Base-by-base conservation (phyloP, 2,113 vertebrate genomes). In the Lepus timidus region DNA sequence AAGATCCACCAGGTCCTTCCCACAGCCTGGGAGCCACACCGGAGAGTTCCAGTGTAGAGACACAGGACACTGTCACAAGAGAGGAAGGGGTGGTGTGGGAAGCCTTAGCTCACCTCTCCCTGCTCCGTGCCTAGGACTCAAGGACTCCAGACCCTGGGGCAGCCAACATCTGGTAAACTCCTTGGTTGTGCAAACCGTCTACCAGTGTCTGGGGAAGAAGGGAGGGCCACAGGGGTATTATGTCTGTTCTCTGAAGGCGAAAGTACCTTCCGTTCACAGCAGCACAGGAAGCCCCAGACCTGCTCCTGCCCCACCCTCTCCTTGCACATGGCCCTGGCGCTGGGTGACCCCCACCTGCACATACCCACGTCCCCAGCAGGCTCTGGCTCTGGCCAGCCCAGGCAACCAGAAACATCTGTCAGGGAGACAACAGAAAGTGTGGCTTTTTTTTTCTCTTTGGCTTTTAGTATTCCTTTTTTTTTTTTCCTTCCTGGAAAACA, bases 321-420 rank as follows among this genome's bases (percentile, higher is more conserved):
- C 20, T 75, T 65, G 14, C 74, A 49, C 20, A 2, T 1, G 44
- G 68, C 17, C 44, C 78, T 62, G 9, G 2, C 16, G 6, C 36
- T 3, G 36, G 44, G 62, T 33, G 58, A 19, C 31, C 64, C 13
- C 74, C 20, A 4, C 2, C n/a, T 49, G 33, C 33, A 27, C 8
- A 23, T 33, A 2, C n/a, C 7, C 8, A 13, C 13, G 9, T 12
- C 16, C 5, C 4, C 44, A 1, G 44, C 11, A 36, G 29, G 4
- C 9, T 8, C 44, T 8, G 44, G 36, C 23, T 67, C 13, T 4
- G 1, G 1, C 16, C 25, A 20, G 44, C 13, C 25, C 6, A 2
- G 31, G 39, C 31, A 22, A 44, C 44, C 74, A 49, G 33, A 74
- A 55, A 90, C 16, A 17, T 19, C 11, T 27, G 36, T 58, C 19